Evolutionary conservation across 1,140 invertebrate genomes (phyloP).

Genomic region (Megalonaias nervosa): DNA sequence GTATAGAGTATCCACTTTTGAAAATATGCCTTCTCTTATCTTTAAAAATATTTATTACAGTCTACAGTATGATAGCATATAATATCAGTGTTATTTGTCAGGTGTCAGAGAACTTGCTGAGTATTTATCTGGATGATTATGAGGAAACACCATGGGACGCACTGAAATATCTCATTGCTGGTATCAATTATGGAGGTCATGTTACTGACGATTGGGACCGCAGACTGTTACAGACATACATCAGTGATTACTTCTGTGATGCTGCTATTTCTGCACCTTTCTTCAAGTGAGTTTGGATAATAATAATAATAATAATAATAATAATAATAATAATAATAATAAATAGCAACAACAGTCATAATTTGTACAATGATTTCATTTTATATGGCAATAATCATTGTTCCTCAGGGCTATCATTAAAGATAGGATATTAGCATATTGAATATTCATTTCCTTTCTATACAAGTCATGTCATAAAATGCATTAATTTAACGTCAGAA

Average conservation of each 20-base stretch:
- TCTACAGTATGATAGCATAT: background rate
- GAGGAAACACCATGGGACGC: conserved; percentile 79
- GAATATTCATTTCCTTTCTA: too few relatives aligned
- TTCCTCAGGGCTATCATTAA: too few relatives aligned
- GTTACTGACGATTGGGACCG: conserved; percentile 72
- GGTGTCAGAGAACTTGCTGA: conserved; percentile 86
- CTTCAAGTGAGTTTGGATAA: conserved; percentile 76
- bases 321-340: too few relatives aligned
- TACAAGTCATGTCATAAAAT: too few relatives aligned
- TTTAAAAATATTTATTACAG: background rate
- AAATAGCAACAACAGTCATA: too few relatives aligned
- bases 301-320: background rate
- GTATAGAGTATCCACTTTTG: too few relatives aligned
- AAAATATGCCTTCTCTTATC: too few relatives aligned
- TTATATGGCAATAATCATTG: too few relatives aligned
- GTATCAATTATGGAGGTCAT: conserved; percentile 73
- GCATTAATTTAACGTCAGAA: too few relatives aligned
- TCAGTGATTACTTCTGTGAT: conserved; percentile 85
- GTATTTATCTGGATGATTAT: conserved; percentile 88
- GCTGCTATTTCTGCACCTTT: conserved; percentile 77
- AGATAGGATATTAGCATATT: too few relatives aligned
- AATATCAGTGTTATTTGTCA: conserved; percentile 53
- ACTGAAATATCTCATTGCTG: conserved; percentile 72
- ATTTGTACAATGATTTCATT: too few relatives aligned
- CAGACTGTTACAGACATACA: conserved; percentile 80